These are phyloP conservation scores for Pteropus rufus DNA, from an alignment of 2,797 vertebrate species.

Conservation along the genomic window DNA sequence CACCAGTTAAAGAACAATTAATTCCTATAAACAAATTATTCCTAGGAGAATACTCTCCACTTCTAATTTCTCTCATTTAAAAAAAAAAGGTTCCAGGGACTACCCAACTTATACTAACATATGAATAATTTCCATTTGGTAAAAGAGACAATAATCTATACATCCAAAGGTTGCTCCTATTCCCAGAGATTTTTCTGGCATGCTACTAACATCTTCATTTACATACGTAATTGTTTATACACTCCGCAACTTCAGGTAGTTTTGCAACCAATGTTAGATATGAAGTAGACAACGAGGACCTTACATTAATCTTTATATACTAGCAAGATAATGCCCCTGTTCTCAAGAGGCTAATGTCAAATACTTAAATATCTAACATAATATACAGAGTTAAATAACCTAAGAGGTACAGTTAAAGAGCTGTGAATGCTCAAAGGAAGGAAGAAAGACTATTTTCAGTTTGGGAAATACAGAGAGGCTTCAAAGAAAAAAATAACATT, in stretches of 20 bases:
- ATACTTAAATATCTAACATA: not conserved
- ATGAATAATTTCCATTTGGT: not conserved
- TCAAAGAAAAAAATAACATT: not conserved
- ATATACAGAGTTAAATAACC: not conserved
- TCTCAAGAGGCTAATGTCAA: not conserved
- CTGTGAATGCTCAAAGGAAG: not conserved
- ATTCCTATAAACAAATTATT: conserved; percentile 11
- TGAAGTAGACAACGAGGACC: not conserved
- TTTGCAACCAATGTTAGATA: conserved; percentile 19
- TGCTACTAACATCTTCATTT: not conserved
- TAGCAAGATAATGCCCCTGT: not conserved
- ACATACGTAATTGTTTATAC: not conserved
- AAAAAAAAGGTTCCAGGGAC: not conserved
- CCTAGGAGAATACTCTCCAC: not conserved
- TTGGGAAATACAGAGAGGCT: not conserved
- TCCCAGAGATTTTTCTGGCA: not conserved
- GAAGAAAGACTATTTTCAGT: not conserved
- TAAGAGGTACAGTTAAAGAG: not conserved
- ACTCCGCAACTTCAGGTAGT: not conserved
- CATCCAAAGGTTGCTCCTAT: not conserved
- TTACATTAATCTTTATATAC: not conserved
- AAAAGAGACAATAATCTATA: not conserved
- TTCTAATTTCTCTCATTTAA: conserved; percentile 9
- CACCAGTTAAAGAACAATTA: conserved; percentile 5
- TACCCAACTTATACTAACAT: not conserved